Conservation (phyloP, 2,113 vertebrate genomes). For the Colossoma macropomum region DNA sequence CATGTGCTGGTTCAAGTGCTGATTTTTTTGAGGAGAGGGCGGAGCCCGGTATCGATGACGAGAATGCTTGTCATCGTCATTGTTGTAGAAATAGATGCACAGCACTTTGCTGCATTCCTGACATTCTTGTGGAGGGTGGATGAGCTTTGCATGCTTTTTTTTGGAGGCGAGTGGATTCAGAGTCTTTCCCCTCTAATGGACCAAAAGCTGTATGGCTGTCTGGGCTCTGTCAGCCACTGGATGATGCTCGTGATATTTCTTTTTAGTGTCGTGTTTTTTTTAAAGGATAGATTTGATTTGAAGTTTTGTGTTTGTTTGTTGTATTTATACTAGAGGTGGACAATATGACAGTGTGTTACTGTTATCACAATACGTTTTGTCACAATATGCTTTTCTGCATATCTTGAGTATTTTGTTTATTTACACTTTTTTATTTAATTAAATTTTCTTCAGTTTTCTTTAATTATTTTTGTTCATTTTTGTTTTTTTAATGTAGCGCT, state of each 20-base stretch:
- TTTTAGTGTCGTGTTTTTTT: background rate
- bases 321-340: background rate
- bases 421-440: no score
- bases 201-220: background rate
- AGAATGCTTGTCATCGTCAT: slow-evolving; percentile 20
- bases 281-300: background rate
- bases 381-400: background rate
- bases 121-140: slow-evolving; percentile 35
- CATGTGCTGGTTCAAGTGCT: no score
- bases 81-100: slow-evolving; percentile 32
- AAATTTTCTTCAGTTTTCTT: no score
- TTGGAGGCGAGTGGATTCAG: slow-evolving; percentile 22
- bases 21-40: background rate
- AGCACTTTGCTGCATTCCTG: slow-evolving; percentile 35
- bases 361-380: no score
- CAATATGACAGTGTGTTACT: no score
- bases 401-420: background rate
- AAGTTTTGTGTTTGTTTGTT: background rate
- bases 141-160: slow-evolving; percentile 3
- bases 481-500: no score
- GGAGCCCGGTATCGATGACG: background rate
- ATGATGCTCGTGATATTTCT: background rate
- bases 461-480: no score
- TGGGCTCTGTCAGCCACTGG: background rate
- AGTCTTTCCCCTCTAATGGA: background rate